Evolutionary conservation across 2,113 vertebrate genomes (phyloP).

Genomic region (Trinectes maculatus): DNA sequence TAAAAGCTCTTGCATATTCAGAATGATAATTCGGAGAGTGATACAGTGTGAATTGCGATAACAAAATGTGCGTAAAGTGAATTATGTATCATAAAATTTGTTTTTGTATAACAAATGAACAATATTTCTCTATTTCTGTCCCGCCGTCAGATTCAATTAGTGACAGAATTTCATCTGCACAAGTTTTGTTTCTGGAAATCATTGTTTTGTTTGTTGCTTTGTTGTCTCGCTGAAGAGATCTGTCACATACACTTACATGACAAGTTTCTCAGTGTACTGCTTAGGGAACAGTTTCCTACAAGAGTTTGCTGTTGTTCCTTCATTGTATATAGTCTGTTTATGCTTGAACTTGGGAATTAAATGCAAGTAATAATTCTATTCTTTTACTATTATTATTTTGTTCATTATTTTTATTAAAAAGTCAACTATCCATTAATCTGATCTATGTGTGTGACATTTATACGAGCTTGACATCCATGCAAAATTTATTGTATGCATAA

Average conservation of each 20-base stretch:
- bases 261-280: slow-evolving; percentile 65
- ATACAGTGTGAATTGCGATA: slow-evolving; percentile 73
- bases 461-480: no score
- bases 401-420: neutral
- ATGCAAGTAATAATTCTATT: neutral
- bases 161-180: slow-evolving; percentile 69
- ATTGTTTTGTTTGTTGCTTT: slow-evolving; percentile 78
- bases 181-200: slow-evolving; percentile 76
- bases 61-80: slow-evolving; percentile 84
- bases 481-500: neutral
- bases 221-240: slow-evolving; percentile 75
- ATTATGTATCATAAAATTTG: slow-evolving; percentile 82
- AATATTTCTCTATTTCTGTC: slow-evolving; percentile 77
- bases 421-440: no score
- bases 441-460: no score
- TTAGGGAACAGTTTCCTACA: slow-evolving; percentile 51
- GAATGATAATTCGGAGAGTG: slow-evolving; percentile 71
- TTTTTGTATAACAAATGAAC: slow-evolving; percentile 85
- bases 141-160: slow-evolving; percentile 76
- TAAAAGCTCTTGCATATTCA: slow-evolving; percentile 84
- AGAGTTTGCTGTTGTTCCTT: slow-evolving; percentile 25
- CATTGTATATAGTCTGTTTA: slow-evolving; percentile 6
- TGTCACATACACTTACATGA: slow-evolving; percentile 76
- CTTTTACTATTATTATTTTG: neutral
- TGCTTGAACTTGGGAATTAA: no score